A percentile compares a stretch with the other conserved stretches of the same genome.
phyloP scores from a whole-genome alignment of 1,140 invertebrate genomes.

The Ostrea edulis region DNA sequence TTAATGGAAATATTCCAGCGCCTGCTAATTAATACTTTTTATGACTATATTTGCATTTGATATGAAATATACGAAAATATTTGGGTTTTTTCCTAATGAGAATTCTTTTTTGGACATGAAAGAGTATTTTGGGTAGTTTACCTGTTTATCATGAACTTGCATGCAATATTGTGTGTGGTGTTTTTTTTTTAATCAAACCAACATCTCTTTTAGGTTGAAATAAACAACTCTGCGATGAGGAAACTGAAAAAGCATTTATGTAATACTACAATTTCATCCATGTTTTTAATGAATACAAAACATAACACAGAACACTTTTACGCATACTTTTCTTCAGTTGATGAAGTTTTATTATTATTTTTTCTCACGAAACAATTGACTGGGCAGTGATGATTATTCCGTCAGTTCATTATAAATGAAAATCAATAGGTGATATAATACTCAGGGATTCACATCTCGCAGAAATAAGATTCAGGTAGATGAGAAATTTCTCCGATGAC shows the following conservation, averaged over 20 bases:
- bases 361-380: neutral
- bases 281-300: neutral
- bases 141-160: neutral
- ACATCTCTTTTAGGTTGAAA: neutral
- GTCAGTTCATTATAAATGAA: neutral
- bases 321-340: neutral
- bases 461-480: neutral
- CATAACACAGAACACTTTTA: neutral
- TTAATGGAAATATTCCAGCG: neutral
- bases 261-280: neutral
- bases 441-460: neutral
- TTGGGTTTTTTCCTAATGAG: neutral
- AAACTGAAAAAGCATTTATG: neutral
- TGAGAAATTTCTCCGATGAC: neutral
- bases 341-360: neutral
- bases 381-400: neutral
- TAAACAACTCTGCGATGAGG: neutral
- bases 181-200: neutral
- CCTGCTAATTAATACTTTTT: slow-evolving; percentile 15
- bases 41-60: neutral
- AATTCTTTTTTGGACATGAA: neutral
- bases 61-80: neutral
- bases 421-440: slow-evolving; percentile 5
- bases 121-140: neutral
- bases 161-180: neutral